Base-by-base conservation (phyloP, 1,140 invertebrate species). In the Cyphomyrmex costatus region DNA sequence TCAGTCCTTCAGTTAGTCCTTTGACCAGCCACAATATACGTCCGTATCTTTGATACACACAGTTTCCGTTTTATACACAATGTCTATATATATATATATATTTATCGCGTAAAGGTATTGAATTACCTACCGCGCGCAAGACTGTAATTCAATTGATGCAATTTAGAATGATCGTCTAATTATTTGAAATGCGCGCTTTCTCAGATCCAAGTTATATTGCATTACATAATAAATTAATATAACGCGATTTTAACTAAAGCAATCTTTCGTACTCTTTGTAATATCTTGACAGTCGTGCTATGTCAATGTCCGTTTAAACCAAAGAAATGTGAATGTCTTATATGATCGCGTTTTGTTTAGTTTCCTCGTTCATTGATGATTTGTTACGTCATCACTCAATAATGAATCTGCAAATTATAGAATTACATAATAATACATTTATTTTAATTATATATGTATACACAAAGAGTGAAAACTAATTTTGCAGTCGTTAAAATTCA, bases 401-500 rank as follows among this genome's bases (percentile, higher is more conserved):
- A 53, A n/a, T 42, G 14, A 76, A 24, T 56, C 4, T 36, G 12
- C 8, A 56, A 30, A 8, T 42, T 56, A 42, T 68, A 49, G n/a
- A 70, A 61, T 33, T 46, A n/a, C 12, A 53, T 14, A 8, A 53
- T 8, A 53, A 24, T 14, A 5, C 77, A 27, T 24, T 77, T 70
- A 80, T 56, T 56, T 80, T 12, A 16, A 21, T 60, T 36, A 33
- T n/a, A 10, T 46, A 19, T 42, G 5, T 46, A 21, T 27, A 12
- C 14, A 56, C 6, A 42, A 73, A 42, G 24, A 8, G 16, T 53
- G 24, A 73, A 42, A 42, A 49, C 24, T 80, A 12, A 16, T 46
- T 68, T 56, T 36, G 24, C 92, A 93, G 82, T 82, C 92, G 92
- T 93, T 86, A 58, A 90, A 84, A 88, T 93, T 93, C 89, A 93